Evolutionary conservation across 2,797 vertebrate species (phyloP).

Genomic region (Carcharodon carcharias): DNA sequence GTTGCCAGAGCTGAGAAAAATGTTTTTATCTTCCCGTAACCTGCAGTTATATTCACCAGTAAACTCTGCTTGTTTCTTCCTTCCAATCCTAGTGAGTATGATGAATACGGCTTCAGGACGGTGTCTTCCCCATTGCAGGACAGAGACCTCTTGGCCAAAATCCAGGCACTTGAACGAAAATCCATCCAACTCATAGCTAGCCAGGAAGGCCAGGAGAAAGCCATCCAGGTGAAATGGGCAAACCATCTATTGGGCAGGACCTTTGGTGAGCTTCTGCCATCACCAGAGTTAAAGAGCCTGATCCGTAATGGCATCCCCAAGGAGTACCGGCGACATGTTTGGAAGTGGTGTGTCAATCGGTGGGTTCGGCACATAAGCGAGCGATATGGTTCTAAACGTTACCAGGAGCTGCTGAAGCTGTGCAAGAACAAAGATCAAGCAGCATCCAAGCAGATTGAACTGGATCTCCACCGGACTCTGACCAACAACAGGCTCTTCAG

Average conservation of each 20-base stretch:
- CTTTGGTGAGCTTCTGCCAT: conserved; percentile 57
- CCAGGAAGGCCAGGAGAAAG: conserved; percentile 62
- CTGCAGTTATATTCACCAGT: not conserved
- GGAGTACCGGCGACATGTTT: conserved; percentile 70
- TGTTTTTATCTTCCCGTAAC: not conserved
- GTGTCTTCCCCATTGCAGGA: conserved; percentile 68
- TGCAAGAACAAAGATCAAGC: conserved; percentile 62
- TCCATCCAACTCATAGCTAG: conserved; percentile 68
- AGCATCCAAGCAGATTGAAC: conserved; percentile 81
- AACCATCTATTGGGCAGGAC: conserved; percentile 60
- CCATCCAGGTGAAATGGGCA: conserved; percentile 70
- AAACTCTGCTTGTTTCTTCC: not conserved
- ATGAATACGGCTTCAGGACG: conserved; percentile 84
- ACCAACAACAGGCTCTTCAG: conserved; percentile 80
- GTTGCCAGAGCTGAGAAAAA: not conserved
- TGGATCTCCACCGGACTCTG: conserved; percentile 86
- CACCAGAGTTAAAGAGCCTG: conserved; percentile 67
- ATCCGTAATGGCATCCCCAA: conserved; percentile 71
- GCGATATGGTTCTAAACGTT: conserved; percentile 54
- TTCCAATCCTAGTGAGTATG: conserved; percentile 64
- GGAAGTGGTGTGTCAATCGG: conserved; percentile 69
- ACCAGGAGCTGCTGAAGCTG: conserved; percentile 66
- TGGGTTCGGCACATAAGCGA: conserved; percentile 55
- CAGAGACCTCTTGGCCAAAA: conserved; percentile 82
- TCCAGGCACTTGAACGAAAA: conserved; percentile 82